Percentiles rank a stretch among this genome's conserved stretches.
These are phyloP conservation scores for Okapia johnstoni DNA, from an alignment of 2,113 vertebrate species.

Conservation along the genomic window DNA sequence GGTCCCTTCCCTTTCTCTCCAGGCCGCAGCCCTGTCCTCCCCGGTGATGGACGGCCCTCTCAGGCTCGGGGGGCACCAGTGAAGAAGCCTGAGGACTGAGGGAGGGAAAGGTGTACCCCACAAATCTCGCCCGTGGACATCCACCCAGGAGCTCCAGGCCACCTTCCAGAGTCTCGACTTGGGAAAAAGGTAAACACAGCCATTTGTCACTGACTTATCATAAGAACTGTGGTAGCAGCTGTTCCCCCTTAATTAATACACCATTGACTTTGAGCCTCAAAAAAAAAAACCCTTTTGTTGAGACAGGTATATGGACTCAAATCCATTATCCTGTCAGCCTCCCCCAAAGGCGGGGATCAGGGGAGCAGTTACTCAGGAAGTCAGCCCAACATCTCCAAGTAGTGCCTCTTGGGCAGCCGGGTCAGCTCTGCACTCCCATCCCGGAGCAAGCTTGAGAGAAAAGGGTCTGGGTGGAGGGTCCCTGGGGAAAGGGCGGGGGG, in stretches of 20 bases:
- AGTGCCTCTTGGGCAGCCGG: neutral
- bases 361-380: neutral
- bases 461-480: neutral
- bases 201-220: slow-evolving; percentile 57
- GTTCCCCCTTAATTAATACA: slow-evolving; percentile 61
- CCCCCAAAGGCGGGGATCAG: neutral
- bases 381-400: neutral
- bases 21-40: neutral
- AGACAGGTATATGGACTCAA: neutral
- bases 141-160: neutral
- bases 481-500: neutral
- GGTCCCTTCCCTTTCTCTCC: neutral
- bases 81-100: neutral
- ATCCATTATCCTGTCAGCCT: neutral
- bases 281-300: neutral
- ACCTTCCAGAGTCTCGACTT: neutral
- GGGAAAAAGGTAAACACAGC: slow-evolving; percentile 15
- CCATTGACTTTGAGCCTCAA: slow-evolving; percentile 54
- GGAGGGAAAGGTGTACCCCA: neutral
- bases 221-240: slow-evolving; percentile 38
- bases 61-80: accelerated
- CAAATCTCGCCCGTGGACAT: neutral
- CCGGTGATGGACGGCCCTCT: neutral
- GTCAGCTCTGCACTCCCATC: neutral
- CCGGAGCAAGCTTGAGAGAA: neutral